These are phyloP conservation scores for Apus apus DNA, from an alignment of 2,113 vertebrate genomes.

Conservation along the genomic window DNA sequence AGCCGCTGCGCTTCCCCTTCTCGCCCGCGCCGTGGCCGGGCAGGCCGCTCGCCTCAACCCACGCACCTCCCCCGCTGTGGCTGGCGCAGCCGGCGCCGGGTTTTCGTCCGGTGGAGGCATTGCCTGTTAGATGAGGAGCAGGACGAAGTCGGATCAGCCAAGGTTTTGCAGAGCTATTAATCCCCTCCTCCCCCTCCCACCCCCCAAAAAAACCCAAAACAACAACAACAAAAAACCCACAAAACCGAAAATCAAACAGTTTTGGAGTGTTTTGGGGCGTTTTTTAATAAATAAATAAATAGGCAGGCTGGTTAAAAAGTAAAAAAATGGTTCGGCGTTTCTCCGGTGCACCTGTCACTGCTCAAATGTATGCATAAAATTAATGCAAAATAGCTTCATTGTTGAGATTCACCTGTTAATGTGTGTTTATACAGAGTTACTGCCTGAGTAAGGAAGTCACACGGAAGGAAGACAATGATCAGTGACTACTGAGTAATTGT, in stretches of 20 bases:
- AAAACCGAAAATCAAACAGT: no score
- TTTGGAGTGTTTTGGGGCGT: no score
- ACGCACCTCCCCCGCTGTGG: no score
- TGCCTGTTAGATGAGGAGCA: not conserved
- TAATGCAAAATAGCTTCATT: not conserved
- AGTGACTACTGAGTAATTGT: not conserved
- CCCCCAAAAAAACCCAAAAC: no score
- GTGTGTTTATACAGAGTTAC: rapidly evolving
- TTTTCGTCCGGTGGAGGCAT: no score
- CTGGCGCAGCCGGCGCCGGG: not conserved
- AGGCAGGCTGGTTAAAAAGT: not conserved
- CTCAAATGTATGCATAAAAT: not conserved
- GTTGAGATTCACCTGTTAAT: not conserved
- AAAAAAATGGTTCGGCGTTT: not conserved
- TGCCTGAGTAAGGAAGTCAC: not conserved
- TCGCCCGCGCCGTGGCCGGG: no score
- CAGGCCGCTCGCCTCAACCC: not conserved
- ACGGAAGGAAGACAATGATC: not conserved
- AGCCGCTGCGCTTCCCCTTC: not conserved
- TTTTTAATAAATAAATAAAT: not conserved
- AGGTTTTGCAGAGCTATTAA: not conserved
- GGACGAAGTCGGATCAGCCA: not conserved
- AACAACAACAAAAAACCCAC: no score
- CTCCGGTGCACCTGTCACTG: not conserved
- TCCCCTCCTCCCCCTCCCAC: no score